These are phyloP conservation scores for Proisotoma minuta DNA, from an alignment of 2,888 invertebrate genomes.

Conservation along the genomic window DNA sequence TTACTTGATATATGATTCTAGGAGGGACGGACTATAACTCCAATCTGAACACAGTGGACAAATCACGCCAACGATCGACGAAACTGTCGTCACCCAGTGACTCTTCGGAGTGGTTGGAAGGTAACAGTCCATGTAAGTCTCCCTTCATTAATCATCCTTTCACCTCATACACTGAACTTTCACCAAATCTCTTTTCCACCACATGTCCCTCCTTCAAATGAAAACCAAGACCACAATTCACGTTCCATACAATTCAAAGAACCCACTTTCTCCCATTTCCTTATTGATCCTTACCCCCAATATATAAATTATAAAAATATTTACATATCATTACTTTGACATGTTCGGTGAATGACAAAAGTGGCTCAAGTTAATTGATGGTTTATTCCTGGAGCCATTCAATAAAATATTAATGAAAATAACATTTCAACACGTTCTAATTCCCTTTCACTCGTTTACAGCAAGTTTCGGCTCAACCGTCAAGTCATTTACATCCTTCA, in stretches of 20 bases:
- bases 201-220: constrained; percentile 10
- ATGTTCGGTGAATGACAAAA: no score
- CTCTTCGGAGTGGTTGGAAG: constrained; percentile 39
- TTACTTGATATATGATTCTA: constrained; percentile 14
- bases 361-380: no score
- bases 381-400: no score
- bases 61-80: constrained; percentile 61
- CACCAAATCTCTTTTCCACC: constrained; percentile 8
- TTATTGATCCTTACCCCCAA: neutral
- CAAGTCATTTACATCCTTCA: no score
- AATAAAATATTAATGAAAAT: no score
- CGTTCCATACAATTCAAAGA: neutral
- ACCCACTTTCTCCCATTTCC: neutral
- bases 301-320: no score
- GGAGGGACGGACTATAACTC: constrained; percentile 68
- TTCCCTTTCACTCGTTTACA: no score
- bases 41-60: constrained; percentile 70
- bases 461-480: no score
- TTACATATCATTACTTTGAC: no score
- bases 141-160: constrained; percentile 46
- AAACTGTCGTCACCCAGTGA: constrained; percentile 35
- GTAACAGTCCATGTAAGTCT: constrained; percentile 43
- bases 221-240: constrained; percentile 9
- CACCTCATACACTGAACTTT: constrained; percentile 21
- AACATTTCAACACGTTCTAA: no score